Percentiles rank a stretch among this genome's conserved stretches.
Conservation (phyloP, 1,140 invertebrate species). For the Drosophila saltans region DNA sequence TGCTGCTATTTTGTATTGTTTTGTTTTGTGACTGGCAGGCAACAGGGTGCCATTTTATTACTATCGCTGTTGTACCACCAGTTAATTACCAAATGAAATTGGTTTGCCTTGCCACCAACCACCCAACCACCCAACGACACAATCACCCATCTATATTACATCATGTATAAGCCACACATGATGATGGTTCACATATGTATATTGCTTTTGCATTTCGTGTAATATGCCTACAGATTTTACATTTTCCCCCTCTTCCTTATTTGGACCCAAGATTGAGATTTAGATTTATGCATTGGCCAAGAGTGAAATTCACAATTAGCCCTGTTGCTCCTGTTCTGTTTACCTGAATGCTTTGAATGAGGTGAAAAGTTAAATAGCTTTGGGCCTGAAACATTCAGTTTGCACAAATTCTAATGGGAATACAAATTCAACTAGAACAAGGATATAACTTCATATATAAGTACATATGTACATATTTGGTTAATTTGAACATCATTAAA, state of each 20-base stretch:
- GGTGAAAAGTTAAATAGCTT: conserved; percentile 11
- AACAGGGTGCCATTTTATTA: conserved; percentile 12
- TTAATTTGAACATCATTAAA: no score
- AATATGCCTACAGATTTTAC: conserved; percentile 2
- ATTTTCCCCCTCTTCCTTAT: neutral
- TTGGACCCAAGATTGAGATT: neutral
- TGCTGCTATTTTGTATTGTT: conserved; percentile 3
- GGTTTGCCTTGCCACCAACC: neutral
- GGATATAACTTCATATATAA: no score
- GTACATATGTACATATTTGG: no score
- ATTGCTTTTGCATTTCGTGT: conserved; percentile 6
- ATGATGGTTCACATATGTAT: neutral
- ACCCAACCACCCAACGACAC: neutral
- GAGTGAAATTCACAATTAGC: conserved; percentile 3
- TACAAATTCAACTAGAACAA: no score
- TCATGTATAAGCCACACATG: neutral
- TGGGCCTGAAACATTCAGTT: neutral
- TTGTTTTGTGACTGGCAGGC: neutral
- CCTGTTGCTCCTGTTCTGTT: neutral
- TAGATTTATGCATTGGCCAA: conserved; percentile 1
- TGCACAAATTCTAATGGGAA: neutral
- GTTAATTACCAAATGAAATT: conserved; percentile 13
- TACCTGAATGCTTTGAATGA: neutral
- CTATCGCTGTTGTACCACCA: neutral
- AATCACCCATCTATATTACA: neutral